These are phyloP conservation scores for Gisinianus flammeolus DNA, from an alignment of 2,888 invertebrate genomes.

Conservation along the genomic window DNA sequence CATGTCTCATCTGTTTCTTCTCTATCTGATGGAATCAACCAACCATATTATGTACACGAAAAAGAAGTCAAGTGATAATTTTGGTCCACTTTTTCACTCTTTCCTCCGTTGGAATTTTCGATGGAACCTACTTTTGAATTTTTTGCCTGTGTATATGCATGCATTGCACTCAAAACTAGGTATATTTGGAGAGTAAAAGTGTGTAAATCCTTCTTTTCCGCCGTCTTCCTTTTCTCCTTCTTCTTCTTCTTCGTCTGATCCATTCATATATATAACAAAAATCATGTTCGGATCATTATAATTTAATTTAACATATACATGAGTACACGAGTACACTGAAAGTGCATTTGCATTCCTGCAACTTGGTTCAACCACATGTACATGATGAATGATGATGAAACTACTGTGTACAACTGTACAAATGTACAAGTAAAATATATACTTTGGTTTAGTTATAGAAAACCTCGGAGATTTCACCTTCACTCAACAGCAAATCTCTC, in stretches of 20 bases:
- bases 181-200: neutral
- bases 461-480: no score
- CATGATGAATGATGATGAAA: no score
- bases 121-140: constrained; percentile 31
- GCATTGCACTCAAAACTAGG: neutral
- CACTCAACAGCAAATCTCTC: no score
- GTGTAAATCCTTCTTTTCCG: no score
- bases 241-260: neutral
- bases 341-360: neutral
- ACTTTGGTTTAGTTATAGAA: no score
- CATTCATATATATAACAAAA: neutral
- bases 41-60: constrained; percentile 9
- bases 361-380: neutral
- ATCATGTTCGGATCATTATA: neutral
- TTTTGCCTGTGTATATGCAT: neutral
- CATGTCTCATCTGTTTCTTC: neutral
- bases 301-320: no score
- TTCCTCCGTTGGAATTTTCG: constrained; percentile 26
- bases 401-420: no score
- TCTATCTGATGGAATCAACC: constrained; percentile 20
- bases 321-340: no score
- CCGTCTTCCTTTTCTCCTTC: no score
- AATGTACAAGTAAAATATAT: no score
- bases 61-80: constrained; percentile 17
- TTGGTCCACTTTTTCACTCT: constrained; percentile 25